phyloP scores from a whole-genome alignment of 2,113 vertebrate species.

The Eonycteris spelaea region DNA sequence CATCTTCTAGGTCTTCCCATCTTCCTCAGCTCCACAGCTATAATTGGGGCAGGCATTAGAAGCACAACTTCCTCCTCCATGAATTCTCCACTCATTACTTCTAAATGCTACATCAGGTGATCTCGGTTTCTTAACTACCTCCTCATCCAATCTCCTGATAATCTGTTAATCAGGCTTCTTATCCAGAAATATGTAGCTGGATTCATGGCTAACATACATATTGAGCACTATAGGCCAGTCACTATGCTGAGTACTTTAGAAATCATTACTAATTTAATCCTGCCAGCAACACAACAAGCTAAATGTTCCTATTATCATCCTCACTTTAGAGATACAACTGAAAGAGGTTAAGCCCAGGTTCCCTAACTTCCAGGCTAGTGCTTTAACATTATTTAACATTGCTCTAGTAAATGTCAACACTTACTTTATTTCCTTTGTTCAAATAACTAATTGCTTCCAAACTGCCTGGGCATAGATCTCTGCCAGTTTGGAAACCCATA shows the following conservation, averaged over 20 bases:
- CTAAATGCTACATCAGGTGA: background rate
- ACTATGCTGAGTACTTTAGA: background rate
- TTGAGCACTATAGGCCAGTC: background rate
- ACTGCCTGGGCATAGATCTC: background rate
- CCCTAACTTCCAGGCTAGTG: background rate
- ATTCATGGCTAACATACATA: background rate
- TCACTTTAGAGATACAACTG: background rate
- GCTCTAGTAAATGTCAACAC: background rate
- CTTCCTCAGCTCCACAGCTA: background rate
- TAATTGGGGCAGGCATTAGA: background rate
- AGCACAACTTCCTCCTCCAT: background rate
- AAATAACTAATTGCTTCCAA: background rate
- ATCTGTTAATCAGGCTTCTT: background rate
- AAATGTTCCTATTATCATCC: background rate
- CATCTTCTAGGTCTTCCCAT: background rate
- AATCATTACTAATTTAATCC: background rate
- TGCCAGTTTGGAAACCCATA: background rate
- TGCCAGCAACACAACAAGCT: background rate
- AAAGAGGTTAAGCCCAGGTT: background rate
- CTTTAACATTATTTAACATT: background rate
- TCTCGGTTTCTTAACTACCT: background rate
- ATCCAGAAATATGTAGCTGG: conserved; percentile 3
- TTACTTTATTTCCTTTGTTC: background rate
- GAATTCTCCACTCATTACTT: background rate
- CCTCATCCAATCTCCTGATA: background rate